Conservation (phyloP, 2,888 invertebrate genomes). For the Phasia obesa region DNA sequence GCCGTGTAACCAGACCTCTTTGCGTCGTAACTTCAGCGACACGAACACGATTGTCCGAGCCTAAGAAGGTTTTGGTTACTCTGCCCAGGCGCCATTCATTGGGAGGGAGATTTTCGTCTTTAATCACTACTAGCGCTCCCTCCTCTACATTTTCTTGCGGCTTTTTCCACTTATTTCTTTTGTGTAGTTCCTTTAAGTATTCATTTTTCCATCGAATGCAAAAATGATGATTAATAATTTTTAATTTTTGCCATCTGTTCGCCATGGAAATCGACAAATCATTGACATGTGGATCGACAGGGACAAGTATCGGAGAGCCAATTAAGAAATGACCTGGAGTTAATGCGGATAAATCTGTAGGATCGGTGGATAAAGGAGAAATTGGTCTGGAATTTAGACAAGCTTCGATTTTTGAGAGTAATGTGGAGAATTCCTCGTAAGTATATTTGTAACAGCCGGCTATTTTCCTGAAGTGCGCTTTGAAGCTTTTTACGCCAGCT, state of each 20-base stretch:
- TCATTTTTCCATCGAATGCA: constrained; percentile 6
- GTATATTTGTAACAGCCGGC: too few relatives aligned
- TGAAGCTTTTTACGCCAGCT: too few relatives aligned
- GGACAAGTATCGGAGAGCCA: not conserved
- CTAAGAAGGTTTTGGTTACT: not conserved
- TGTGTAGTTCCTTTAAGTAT: not conserved
- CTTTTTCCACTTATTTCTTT: not conserved
- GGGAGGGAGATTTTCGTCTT: not conserved
- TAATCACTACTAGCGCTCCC: not conserved
- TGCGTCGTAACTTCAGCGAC: too few relatives aligned
- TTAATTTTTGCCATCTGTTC: not conserved
- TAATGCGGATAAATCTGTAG: too few relatives aligned
- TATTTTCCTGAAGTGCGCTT: too few relatives aligned
- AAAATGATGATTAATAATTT: not conserved
- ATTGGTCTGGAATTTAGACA: too few relatives aligned
- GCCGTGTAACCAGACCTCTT: not conserved
- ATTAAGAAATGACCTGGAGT: not conserved
- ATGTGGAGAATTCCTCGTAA: too few relatives aligned
- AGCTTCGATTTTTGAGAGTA: too few relatives aligned
- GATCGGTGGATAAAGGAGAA: too few relatives aligned
- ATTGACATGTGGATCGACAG: not conserved
- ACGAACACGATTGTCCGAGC: too few relatives aligned
- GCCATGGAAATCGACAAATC: not conserved
- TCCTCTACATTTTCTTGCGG: not conserved
- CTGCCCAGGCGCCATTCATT: constrained; percentile 12